Percentiles rank a stretch among this genome's conserved stretches.
Conservation (phyloP, 2,113 vertebrate species). For the Etheostoma cragini region DNA sequence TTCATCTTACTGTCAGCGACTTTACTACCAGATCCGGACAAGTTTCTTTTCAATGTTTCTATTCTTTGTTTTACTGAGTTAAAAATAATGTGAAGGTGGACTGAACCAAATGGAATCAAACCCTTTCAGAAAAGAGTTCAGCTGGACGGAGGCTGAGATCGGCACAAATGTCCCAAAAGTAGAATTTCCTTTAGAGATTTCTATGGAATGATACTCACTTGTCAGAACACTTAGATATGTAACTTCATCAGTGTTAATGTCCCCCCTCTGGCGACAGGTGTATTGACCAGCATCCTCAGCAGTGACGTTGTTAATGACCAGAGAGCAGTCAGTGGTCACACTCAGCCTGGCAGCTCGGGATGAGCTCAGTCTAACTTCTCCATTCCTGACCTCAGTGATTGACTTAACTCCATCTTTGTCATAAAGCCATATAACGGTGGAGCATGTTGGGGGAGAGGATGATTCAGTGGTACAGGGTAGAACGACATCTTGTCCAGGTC, state of each 20-base stretch:
- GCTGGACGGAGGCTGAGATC: too few relatives aligned
- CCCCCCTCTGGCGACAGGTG: fast-evolving
- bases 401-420: fast-evolving
- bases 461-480: background rate
- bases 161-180: background rate
- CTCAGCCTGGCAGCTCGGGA: background rate
- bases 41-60: too few relatives aligned
- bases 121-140: too few relatives aligned
- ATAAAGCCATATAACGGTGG: background rate
- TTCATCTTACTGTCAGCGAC: too few relatives aligned
- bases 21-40: too few relatives aligned
- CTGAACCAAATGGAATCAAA: too few relatives aligned
- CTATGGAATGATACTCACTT: constrained; percentile 21
- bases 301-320: constrained; percentile 36
- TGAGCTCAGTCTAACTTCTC: fast-evolving
- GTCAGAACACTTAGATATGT: constrained; percentile 17
- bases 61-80: too few relatives aligned
- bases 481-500: background rate
- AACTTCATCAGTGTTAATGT: fast-evolving
- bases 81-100: too few relatives aligned
- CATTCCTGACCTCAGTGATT: fast-evolving
- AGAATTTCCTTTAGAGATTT: background rate
- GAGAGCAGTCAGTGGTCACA: constrained; percentile 20
- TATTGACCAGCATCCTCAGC: constrained; percentile 33
- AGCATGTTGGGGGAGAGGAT: background rate